These are phyloP conservation scores for Peromyscus leucopus DNA, from an alignment of 2,113 vertebrate species.

Conservation along the genomic window DNA sequence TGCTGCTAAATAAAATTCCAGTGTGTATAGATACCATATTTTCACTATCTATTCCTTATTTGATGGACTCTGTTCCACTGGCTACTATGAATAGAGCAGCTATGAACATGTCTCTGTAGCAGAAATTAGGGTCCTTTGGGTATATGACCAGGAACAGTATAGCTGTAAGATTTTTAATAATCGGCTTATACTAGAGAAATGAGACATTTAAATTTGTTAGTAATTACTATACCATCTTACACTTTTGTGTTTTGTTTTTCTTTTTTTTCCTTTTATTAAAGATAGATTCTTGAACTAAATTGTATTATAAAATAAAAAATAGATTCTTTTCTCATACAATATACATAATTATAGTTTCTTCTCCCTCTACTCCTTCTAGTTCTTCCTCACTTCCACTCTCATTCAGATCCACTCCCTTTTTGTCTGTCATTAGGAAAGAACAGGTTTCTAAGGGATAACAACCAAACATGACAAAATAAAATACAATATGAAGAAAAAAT, in stretches of 20 bases:
- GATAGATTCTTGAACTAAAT: neutral
- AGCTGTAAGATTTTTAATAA: conserved; percentile 49
- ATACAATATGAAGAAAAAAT: neutral
- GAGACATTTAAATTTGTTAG: neutral
- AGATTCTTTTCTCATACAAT: neutral
- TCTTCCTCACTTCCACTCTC: neutral
- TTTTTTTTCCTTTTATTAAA: neutral
- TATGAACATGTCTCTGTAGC: neutral
- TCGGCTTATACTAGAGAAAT: conserved; percentile 16
- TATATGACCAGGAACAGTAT: neutral
- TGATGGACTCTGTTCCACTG: neutral
- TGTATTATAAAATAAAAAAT: neutral
- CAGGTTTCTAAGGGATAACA: neutral
- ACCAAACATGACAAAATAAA: neutral
- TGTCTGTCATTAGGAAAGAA: neutral
- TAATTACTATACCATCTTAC: conserved; percentile 37
- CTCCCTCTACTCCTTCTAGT: neutral
- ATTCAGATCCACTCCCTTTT: neutral
- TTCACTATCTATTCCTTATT: neutral
- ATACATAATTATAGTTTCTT: neutral
- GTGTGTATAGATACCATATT: neutral
- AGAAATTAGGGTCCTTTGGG: neutral
- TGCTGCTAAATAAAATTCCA: neutral
- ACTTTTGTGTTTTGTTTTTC: neutral
- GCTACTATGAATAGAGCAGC: neutral